Evolutionary conservation across 2,113 vertebrate genomes (phyloP).

Genomic region (Salvelinus sp.): DNA sequence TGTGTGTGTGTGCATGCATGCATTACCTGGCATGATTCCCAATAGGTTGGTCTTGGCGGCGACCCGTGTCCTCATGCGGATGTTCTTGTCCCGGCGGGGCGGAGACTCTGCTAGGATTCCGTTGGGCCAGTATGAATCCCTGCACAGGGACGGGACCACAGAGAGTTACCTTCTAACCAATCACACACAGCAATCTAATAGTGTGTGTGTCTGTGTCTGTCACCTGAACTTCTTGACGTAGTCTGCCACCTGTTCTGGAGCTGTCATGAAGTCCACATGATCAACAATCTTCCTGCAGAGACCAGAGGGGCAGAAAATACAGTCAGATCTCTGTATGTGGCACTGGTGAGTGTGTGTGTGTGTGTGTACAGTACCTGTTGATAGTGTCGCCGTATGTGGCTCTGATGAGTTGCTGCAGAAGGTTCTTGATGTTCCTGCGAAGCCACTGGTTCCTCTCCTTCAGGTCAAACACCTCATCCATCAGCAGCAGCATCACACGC

Average conservation of each 20-base stretch:
- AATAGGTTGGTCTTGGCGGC: constrained; percentile 94
- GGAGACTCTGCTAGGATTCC: constrained; percentile 93
- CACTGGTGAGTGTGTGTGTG: background rate
- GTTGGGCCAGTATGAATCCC: constrained; percentile 97
- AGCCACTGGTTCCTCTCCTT: constrained; percentile 99
- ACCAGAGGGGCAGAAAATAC: constrained; percentile 24
- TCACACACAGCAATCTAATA: background rate
- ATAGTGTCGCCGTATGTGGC: constrained; percentile 97
- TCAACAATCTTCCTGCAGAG: constrained; percentile 95
- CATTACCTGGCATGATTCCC: constrained; percentile 93
- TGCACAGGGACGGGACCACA: constrained; percentile 55
- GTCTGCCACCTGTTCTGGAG: constrained; percentile 96
- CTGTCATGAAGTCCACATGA: constrained; percentile 96
- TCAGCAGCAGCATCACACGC: constrained; percentile 94
- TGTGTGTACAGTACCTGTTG: background rate
- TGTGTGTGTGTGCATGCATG: background rate
- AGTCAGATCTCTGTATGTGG: background rate
- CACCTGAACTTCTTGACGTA: constrained; percentile 98
- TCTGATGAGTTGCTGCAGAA: constrained; percentile 96
- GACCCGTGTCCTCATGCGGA: constrained; percentile 94
- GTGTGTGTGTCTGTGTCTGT: background rate
- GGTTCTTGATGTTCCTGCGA: constrained; percentile 96
- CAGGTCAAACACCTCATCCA: constrained; percentile 98
- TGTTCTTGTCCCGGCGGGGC: constrained; percentile 88
- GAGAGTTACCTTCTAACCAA: constrained; percentile 17